Conservation (phyloP, 2,888 invertebrate genomes). For the Oscheius sp. region DNA sequence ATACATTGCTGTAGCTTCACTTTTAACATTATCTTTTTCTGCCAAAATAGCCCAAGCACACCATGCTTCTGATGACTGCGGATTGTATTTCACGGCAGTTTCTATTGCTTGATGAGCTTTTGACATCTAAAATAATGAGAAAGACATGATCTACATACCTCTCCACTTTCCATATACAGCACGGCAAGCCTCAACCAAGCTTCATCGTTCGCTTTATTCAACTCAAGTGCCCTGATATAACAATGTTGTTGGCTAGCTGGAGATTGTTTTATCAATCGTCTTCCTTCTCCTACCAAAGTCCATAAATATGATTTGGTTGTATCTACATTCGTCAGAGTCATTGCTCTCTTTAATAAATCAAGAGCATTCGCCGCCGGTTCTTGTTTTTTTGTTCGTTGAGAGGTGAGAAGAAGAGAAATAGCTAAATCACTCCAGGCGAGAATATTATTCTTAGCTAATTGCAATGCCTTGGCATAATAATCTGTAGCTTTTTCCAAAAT, state of each 20-base stretch:
- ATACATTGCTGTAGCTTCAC: slow-evolving; percentile 44
- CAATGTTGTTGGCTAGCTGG: slow-evolving; percentile 39
- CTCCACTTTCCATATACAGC: slow-evolving; percentile 34
- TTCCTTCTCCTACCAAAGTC: slow-evolving; percentile 39
- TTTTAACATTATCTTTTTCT: slow-evolving; percentile 3
- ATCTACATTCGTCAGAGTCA: slow-evolving; percentile 28
- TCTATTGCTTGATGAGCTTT: slow-evolving; percentile 36
- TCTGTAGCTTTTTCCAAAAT: slow-evolving; percentile 27
- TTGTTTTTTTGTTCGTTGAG: slow-evolving; percentile 30
- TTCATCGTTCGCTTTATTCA: slow-evolving; percentile 44
- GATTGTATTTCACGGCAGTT: slow-evolving; percentile 44
- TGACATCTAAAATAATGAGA: slow-evolving; percentile 16
- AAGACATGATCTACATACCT: not conserved
- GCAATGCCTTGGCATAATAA: slow-evolving; percentile 38
- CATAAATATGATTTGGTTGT: slow-evolving; percentile 38
- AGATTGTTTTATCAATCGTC: slow-evolving; percentile 19
- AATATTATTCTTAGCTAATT: slow-evolving; percentile 17
- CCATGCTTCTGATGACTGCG: slow-evolving; percentile 48
- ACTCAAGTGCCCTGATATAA: slow-evolving; percentile 36
- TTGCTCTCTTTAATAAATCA: slow-evolving; percentile 31
- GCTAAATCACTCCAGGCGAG: slow-evolving; percentile 44
- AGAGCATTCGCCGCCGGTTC: slow-evolving; percentile 11
- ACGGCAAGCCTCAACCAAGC: slow-evolving; percentile 43
- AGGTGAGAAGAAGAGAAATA: slow-evolving; percentile 28
- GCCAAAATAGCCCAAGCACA: slow-evolving; percentile 46